Evolutionary conservation across 2,888 invertebrate species (phyloP), one percentile per base, ranked within the genome.

Genomic region (Homarus gammarus): DNA sequence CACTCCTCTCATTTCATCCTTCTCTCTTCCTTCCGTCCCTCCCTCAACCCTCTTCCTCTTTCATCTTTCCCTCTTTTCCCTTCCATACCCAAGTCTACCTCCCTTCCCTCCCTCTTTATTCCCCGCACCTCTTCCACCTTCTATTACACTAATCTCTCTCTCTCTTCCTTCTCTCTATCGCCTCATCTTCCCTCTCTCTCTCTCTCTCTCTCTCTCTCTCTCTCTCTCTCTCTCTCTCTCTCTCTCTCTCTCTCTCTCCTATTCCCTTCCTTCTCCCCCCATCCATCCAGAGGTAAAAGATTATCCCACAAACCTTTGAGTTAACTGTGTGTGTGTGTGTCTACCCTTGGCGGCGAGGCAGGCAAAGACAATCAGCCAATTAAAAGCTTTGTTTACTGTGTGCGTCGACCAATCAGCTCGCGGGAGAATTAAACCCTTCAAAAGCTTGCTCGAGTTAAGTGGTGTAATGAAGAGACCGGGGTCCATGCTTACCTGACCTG

Each of bases 341-440:
- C 6, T 44, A 12, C 12, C 27, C 5, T 5, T 70, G 18, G 70
- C 33, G 36, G 70, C 31, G 31, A 31, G 36, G 31, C 18, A 36
- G 70, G 27, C 33, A 70, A 31, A 70, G 33, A n/a, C n/a, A 31
- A 70, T 70, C 70, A 33, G 70, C 70, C 70, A 70, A 31, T 70
- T 70, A 70, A n/a, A 31, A 31, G 70, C 70, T 70, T 70, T 70
- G 33, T 70, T 70, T 70, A 70, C 70, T 27, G 36, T 27, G 44
- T 8, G 18, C 70, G 27, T 70, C 70, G 70, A 22, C 77, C 77
- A 77, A 77, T 77, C 77, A 77, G 22, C 68, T 68, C 68, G 10
- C 68, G 33, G 68, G 27, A 22, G 68, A 68, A 68, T 68, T 27
- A 68, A 68, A 68, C 27, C 12, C 18, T 1, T 68, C 18, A 10